Base-by-base conservation (phyloP, 2,113 vertebrate genomes). In the Phaethornis superciliosus region DNA sequence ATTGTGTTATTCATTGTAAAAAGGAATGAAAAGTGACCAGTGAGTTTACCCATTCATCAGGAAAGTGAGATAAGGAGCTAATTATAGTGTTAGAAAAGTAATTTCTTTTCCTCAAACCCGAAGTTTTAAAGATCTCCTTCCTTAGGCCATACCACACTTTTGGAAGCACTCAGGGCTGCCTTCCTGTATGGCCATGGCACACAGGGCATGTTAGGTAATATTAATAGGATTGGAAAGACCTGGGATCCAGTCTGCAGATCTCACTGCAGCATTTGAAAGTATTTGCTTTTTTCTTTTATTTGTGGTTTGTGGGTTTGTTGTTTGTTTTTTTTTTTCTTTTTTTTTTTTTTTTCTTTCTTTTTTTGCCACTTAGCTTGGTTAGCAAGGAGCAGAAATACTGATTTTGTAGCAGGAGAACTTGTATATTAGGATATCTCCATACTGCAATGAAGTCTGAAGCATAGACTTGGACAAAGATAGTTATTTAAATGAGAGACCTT, bases 401-500 rank as follows among this genome's bases (percentile, higher is more conserved):
- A 15, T 87, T 87, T 52, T 71, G 44, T 18, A 68, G 52, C 9
- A 67, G 26, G 19, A 59, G 33, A 42, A 28, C 10, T 52, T 7
- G 10, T 54, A 15, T 84, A 89, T 56, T 59, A 77, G 67, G 40
- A 51, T 85, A 94, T 79, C 71, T 82, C 42, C 46, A 62, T 51
- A 32, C 11, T 69, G 40, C 42, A 80, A 47, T 80, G 71, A 95
- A 89, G 54, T 76, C 82, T 92, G 89, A 87, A 68, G 78, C 35
- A 60, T 18, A 82, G 84, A 26, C 35, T 65, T 62, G 24, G 27
- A 70, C 42, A 94, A 90, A 82, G 83, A 80, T 54, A 76, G 20
- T 72, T 85, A 82, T 88, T 94, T 80, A 90, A 91, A 80, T 82
- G 59, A 88, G 63, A 69, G 51, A 42, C 10, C 52, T 78, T 85